phyloP scores from a whole-genome alignment of 1,140 invertebrate genomes.

The Dendroctonus valens region DNA sequence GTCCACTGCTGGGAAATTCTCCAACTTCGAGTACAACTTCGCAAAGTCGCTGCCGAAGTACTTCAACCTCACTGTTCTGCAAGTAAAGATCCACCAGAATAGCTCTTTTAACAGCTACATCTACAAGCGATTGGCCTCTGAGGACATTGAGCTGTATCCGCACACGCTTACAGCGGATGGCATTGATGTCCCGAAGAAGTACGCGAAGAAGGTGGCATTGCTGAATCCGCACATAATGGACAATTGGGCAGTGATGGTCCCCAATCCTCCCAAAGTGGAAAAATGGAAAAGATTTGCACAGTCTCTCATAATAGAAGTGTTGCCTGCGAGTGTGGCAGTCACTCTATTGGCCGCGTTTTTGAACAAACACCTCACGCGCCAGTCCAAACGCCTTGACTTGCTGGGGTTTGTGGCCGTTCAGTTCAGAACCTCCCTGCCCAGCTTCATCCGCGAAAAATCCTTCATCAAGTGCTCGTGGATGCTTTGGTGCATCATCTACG shows the following conservation, averaged over 20 bases:
- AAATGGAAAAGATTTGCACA: not conserved
- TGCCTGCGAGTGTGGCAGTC: not conserved
- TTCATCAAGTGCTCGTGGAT: not conserved
- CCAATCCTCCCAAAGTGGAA: not conserved
- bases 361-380: not conserved
- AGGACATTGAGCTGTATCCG: not conserved
- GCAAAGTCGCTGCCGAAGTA: too few relatives aligned
- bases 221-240: not conserved
- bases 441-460: not conserved
- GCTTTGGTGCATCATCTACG: not conserved
- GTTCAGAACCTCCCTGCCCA: not conserved
- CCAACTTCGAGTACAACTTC: too few relatives aligned
- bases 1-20: too few relatives aligned
- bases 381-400: not conserved
- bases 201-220: not conserved
- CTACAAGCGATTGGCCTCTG: not conserved
- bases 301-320: not conserved
- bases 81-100: too few relatives aligned
- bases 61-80: too few relatives aligned
- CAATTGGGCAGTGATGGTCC: not conserved
- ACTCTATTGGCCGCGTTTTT: not conserved
- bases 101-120: not conserved
- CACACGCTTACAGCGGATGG: not conserved
- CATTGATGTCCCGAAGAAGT: not conserved
- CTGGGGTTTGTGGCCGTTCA: not conserved